These are phyloP conservation scores for Silurus lanzhouensis DNA, from an alignment of 2,797 vertebrate genomes.

Conservation along the genomic window DNA sequence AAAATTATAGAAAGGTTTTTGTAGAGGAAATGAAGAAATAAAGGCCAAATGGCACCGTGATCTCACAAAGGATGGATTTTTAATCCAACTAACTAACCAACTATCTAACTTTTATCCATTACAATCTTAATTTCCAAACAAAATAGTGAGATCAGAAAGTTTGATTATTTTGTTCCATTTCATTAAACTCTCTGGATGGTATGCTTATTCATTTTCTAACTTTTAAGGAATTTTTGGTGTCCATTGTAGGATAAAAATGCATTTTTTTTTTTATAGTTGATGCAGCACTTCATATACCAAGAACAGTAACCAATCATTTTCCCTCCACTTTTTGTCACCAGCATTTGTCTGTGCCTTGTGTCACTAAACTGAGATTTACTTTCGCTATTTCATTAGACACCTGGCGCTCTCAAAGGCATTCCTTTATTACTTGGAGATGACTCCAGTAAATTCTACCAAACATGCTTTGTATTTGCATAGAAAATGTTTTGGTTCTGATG, in stretches of 20 bases:
- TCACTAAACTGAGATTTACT: background rate
- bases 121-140: background rate
- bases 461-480: conserved; percentile 33
- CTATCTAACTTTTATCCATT: background rate
- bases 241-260: no score
- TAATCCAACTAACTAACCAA: no score
- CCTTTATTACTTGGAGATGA: background rate
- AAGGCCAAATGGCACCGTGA: background rate
- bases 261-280: background rate
- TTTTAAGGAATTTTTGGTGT: conserved; percentile 30
- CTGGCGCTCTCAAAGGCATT: conserved; percentile 27
- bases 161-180: background rate
- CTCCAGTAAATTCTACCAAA: conserved; percentile 37
- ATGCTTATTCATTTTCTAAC: conserved; percentile 1
- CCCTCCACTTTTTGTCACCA: no score
- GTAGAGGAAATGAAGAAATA: background rate
- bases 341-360: background rate
- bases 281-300: background rate
- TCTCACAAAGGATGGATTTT: background rate
- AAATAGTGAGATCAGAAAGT: background rate
- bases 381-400: conserved; percentile 12
- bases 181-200: background rate
- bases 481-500: background rate
- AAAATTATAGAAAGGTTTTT: background rate
- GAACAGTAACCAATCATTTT: no score